Conservation (phyloP, 1,140 invertebrate species). For the Drosophila santomea region DNA sequence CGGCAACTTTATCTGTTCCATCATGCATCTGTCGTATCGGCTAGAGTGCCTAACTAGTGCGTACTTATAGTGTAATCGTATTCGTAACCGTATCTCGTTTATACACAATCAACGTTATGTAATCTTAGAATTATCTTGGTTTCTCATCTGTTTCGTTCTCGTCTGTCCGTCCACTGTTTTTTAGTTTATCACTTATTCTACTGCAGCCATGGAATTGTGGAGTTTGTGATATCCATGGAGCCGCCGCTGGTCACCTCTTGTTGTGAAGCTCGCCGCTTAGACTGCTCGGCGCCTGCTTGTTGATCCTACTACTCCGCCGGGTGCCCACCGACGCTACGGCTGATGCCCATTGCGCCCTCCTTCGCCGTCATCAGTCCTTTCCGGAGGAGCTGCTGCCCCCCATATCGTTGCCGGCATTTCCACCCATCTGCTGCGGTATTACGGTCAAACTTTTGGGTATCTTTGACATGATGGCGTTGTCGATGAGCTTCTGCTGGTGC, state of each 20-base stretch:
- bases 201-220: slow-evolving; percentile 13
- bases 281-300: slow-evolving; percentile 5
- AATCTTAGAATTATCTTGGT: slow-evolving; percentile 47
- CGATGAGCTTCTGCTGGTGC: slow-evolving; percentile 72
- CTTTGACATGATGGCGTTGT: slow-evolving; percentile 87
- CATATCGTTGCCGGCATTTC: not conserved
- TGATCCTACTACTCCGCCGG: slow-evolving; percentile 30
- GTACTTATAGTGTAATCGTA: slow-evolving; percentile 34
- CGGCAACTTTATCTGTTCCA: not conserved
- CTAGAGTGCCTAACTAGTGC: slow-evolving; percentile 26
- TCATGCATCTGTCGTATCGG: slow-evolving; percentile 4
- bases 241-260: slow-evolving; percentile 10
- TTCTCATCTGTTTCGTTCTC: slow-evolving; percentile 19
- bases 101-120: slow-evolving; percentile 52
- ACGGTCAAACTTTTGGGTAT: slow-evolving; percentile 91
- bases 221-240: slow-evolving; percentile 38
- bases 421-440: slow-evolving; percentile 87
- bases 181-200: slow-evolving; percentile 17
- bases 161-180: slow-evolving; percentile 1
- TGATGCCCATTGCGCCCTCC: slow-evolving; percentile 6
- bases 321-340: slow-evolving; percentile 7
- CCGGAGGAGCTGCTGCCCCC: not conserved
- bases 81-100: slow-evolving; percentile 26
- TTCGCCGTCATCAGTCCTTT: slow-evolving; percentile 40
- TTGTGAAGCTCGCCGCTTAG: slow-evolving; percentile 7